Base-by-base conservation (phyloP, 2,888 invertebrate genomes). In the Deilephila porcellus region DNA sequence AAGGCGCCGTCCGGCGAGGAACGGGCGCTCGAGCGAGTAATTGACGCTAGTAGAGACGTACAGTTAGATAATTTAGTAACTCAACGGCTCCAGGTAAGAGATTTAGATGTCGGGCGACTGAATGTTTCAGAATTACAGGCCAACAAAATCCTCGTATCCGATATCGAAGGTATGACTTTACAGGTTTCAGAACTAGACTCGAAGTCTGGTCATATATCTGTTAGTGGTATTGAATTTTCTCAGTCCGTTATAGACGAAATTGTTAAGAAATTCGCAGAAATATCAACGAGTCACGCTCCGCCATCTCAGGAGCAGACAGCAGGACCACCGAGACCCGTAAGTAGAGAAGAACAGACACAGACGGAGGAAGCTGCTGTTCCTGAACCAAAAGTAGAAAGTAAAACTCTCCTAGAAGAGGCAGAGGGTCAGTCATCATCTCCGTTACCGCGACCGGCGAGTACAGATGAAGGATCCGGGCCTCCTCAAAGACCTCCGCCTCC, bases 41-140 rank as follows among this genome's bases (percentile, higher is more conserved):
- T 82, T 76, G 92, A 93, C 62, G 77, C 87, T 76, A 82, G 81
- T 76, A 88, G 90, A 86, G 93, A 94, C 70, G 82, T 92, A 63
- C 92, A 92, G 71, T 81, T 95, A 76, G 94, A 95, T 81, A 95
- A 91, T 82, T 86, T 94, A 77, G 82, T 94, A 85, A 96, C 97
- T 70, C 95, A 96, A 81, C 95, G 96, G 79, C 91, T 97, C 59
- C 96, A 97, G 85, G 96, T 98, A 1, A 93, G 95, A 37, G 97
- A 98, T 85, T 94, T 98, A 76, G 97, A 97, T 84, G 98, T 98
- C 0, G 97, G 97, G 74, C 95, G 97, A 71, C 87, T 98, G 29
- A 97, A 96, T 77, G 98, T 98, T 0, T 96, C 97, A 74, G 97
- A 97, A 82, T 90, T 98, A 62, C 96, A 97, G 86, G 97, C 98